A percentile compares a stretch with the other conserved stretches of the same genome.
These are phyloP conservation scores for Tetragnatha montana DNA, from an alignment of 2,888 invertebrate genomes.

Conservation along the genomic window DNA sequence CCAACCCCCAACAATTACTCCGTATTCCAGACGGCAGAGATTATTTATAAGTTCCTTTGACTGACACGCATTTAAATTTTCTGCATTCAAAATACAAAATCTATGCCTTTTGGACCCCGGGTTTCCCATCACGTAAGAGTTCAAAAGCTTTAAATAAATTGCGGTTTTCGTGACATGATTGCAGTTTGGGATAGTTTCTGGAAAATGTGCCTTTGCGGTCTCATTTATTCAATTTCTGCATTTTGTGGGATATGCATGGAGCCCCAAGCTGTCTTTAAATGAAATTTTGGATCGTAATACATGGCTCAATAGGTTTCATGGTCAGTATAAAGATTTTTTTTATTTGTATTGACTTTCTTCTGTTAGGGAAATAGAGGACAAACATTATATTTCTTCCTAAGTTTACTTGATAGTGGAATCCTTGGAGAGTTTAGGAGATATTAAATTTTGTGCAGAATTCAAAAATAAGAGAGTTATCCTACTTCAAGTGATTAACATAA, in stretches of 20 bases:
- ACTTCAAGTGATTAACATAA: too few relatives aligned
- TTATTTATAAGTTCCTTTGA: background rate
- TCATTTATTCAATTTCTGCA: background rate
- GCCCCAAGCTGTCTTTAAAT: background rate
- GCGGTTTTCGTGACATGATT: background rate
- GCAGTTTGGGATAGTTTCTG: background rate
- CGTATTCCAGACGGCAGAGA: background rate
- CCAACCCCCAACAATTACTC: background rate
- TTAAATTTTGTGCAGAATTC: too few relatives aligned
- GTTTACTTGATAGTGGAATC: too few relatives aligned
- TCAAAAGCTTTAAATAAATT: conserved; percentile 4
- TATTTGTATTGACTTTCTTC: too few relatives aligned
- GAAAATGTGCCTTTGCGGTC: conserved; percentile 2
- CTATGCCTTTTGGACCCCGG: background rate
- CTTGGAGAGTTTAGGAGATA: too few relatives aligned
- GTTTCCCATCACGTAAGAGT: conserved; percentile 2
- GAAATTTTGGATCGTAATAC: conserved; percentile 17
- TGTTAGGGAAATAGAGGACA: too few relatives aligned
- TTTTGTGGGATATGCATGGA: background rate
- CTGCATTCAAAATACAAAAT: background rate
- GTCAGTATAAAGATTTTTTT: too few relatives aligned
- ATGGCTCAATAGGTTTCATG: background rate
- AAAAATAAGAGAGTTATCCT: too few relatives aligned
- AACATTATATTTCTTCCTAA: too few relatives aligned
- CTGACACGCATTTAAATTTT: background rate